phyloP scores from a whole-genome alignment of 2,888 invertebrate species.

The Andrena haemorrhoa region DNA sequence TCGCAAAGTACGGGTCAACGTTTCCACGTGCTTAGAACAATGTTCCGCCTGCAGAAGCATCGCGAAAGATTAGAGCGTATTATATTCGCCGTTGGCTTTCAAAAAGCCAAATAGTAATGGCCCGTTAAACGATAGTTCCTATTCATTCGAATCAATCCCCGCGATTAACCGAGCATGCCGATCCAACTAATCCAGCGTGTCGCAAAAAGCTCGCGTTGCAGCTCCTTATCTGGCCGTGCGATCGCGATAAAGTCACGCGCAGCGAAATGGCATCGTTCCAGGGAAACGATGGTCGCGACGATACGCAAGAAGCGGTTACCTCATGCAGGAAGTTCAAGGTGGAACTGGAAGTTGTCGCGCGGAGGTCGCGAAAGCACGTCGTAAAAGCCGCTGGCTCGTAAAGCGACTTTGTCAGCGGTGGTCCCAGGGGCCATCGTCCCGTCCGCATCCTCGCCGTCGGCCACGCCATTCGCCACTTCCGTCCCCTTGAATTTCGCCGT shows the following conservation, averaged over 20 bases:
- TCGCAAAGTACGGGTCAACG: not conserved
- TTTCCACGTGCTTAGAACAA: not conserved
- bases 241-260: slow-evolving; percentile 8
- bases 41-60: not conserved
- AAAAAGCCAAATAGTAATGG: too few species aligned
- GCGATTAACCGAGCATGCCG: too few species aligned
- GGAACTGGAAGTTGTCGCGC: slow-evolving; percentile 40
- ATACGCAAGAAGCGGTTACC: slow-evolving; percentile 41
- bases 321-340: slow-evolving; percentile 57
- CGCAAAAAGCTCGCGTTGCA: not conserved
- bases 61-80: too few species aligned
- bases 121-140: too few species aligned
- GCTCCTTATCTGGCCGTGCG: not conserved
- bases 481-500: not conserved
- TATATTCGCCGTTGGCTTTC: too few species aligned
- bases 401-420: slow-evolving; percentile 50
- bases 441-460: not conserved
- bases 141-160: too few species aligned
- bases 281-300: slow-evolving; percentile 37
- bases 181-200: not conserved
- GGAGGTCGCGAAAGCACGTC: slow-evolving; percentile 44
- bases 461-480: slow-evolving; percentile 1
- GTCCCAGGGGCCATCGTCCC: slow-evolving; percentile 19
- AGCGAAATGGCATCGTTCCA: slow-evolving; percentile 11
- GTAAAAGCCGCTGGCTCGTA: slow-evolving; percentile 51